Conservation (phyloP, 2,888 invertebrate genomes). For the Dryocosmus kuriphilus region DNA sequence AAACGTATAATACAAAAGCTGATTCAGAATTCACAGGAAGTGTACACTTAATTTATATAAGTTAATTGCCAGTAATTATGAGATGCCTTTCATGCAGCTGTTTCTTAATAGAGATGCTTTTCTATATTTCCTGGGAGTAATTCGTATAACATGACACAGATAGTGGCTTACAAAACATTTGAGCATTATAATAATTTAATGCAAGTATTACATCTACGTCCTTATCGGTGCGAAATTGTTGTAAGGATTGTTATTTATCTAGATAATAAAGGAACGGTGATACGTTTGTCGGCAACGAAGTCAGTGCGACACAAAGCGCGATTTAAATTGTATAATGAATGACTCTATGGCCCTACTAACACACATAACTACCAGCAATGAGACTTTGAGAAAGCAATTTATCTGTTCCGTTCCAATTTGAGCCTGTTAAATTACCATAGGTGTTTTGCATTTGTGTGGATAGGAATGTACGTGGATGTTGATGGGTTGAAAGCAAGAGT, state of each 20-base stretch:
- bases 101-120: constrained; percentile 12
- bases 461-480: not conserved
- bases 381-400: constrained; percentile 39
- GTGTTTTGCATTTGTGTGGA: not conserved
- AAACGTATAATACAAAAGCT: not conserved
- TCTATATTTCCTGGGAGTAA: not conserved
- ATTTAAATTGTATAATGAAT: constrained; percentile 38
- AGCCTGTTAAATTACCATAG: constrained; percentile 4
- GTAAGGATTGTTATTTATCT: constrained; percentile 28
- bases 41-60: not conserved
- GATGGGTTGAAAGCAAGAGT: constrained; percentile 14
- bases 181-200: constrained; percentile 25
- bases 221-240: constrained; percentile 21
- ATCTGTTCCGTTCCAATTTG: constrained; percentile 34
- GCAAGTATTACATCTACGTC: constrained; percentile 15
- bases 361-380: constrained; percentile 13
- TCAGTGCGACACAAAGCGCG: constrained; percentile 4
- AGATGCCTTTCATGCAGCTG: not conserved
- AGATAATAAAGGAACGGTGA: constrained; percentile 24
- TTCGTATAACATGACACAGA: not conserved
- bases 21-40: constrained; percentile 10
- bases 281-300: constrained; percentile 36
- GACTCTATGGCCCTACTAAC: constrained; percentile 24
- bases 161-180: not conserved
- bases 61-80: not conserved